Evolutionary conservation across 2,888 invertebrate genomes (phyloP), one percentile per base, ranked within the genome.

Genomic region (Neoaliturus tenellus): DNA sequence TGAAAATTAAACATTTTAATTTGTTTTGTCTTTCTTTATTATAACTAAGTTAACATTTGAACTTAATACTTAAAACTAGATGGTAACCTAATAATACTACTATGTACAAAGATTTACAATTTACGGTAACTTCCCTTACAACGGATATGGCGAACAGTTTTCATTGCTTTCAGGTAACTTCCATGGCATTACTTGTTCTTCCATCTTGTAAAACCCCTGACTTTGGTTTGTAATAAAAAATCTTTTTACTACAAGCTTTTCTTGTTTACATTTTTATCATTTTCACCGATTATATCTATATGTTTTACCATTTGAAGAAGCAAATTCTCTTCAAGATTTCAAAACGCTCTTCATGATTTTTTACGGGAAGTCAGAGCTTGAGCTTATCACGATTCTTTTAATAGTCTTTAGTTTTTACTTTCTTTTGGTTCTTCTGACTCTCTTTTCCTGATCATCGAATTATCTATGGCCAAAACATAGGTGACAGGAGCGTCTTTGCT

Each of bases 391-490:
- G n/a, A 14, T 48, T 48, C n/a, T n/a, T n/a, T n/a, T n/a, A n/a
- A n/a, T 6, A 80, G 51, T 71, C 48, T 28, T 23, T 33, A 6
- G 20, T 39, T 58, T 81, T 85, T 0, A 80, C 17, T 62, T 10
- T 62, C 62, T 31, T 62, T 8, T 31, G 62, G 8, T 31, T 62
- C 62, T 17, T 78, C 78, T 23, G 78, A 78, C 35, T 78, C 55
- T 8, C 78, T 51, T 28, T 55, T 78, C 20, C 20, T 51, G 39
- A 71, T 20, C 33, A 78, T 14, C 1, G 82, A 73, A 12, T 73
- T 82, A 41, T 86, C 86, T 14, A 87, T 25, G 0, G 87, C 87
- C 23, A 87, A 39, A 10, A 87, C 87, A 69, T 87, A 87, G 0
- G 86, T 86, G 0, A 87, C 82, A 4, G 86, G 86, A 1, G 82